Percentiles rank a stretch among this genome's conserved stretches.
These are phyloP conservation scores for Chloropsis hardwickii DNA, from an alignment of 2,113 vertebrate species.

Conservation along the genomic window DNA sequence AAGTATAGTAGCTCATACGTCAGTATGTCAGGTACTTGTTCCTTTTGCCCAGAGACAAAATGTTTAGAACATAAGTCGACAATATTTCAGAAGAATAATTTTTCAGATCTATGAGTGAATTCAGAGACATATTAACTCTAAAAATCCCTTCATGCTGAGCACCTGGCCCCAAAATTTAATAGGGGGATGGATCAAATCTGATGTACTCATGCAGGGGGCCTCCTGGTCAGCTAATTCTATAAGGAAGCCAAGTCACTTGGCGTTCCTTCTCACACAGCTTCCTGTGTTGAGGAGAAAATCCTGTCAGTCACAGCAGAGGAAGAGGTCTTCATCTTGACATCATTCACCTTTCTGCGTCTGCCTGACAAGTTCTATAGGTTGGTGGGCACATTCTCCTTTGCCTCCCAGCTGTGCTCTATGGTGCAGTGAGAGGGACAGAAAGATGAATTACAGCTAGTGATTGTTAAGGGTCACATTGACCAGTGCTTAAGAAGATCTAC, in stretches of 20 bases:
- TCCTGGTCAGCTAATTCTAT: not conserved
- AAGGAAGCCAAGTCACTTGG: not conserved
- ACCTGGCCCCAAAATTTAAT: not conserved
- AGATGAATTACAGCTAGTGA: not conserved
- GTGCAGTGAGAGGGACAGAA: not conserved
- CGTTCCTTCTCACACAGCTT: accelerated
- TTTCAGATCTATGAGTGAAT: not conserved
- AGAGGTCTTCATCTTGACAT: not conserved
- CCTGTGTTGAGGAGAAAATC: not conserved
- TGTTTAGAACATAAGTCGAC: not conserved
- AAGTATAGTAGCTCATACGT: not conserved
- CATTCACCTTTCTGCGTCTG: accelerated
- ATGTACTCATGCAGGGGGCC: not conserved
- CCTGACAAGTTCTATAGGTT: not conserved
- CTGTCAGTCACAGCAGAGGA: not conserved
- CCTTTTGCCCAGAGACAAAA: not conserved
- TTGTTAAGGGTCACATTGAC: not conserved
- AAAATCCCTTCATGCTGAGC: not conserved
- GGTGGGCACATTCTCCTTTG: not conserved
- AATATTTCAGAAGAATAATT: not conserved
- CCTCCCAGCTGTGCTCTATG: not conserved
- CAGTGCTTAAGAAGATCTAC: not conserved
- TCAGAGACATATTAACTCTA: not conserved
- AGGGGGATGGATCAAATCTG: not conserved
- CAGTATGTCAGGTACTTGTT: not conserved